Conservation (phyloP, 2,797 vertebrate species). For the Muscicapa striata region DNA sequence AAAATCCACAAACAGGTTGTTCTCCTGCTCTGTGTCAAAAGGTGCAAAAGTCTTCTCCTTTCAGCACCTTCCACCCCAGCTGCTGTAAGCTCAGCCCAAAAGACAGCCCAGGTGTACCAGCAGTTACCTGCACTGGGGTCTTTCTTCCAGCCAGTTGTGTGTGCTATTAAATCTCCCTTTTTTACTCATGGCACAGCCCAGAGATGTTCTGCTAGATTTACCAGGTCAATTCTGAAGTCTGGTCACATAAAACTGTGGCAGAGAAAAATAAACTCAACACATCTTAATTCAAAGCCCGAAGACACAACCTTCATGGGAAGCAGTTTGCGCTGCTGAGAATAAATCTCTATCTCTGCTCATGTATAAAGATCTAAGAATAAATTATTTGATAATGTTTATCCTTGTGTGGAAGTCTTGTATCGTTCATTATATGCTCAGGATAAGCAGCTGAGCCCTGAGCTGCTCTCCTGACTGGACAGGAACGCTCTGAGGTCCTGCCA, state of each 20-base stretch:
- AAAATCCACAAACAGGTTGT: not conserved
- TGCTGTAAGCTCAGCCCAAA: not conserved
- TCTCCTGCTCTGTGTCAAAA: not conserved
- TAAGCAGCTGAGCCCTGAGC: not conserved
- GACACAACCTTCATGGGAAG: not conserved
- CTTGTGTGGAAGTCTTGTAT: not conserved
- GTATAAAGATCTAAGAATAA: slow-evolving; percentile 16
- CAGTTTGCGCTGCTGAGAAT: not conserved
- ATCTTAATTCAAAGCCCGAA: slow-evolving; percentile 12
- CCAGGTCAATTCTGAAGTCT: not conserved
- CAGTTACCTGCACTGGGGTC: not conserved
- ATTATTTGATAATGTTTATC: slow-evolving; percentile 7
- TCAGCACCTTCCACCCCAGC: not conserved
- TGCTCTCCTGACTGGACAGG: not conserved
- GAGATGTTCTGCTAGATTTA: not conserved
- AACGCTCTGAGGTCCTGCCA: not conserved
- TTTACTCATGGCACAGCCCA: not conserved
- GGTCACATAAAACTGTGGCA: not conserved
- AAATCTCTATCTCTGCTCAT: not conserved
- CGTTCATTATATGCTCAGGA: not conserved
- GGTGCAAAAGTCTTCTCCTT: not conserved
- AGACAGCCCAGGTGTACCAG: not conserved
- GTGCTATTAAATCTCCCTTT: not conserved
- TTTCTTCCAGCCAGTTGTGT: not conserved
- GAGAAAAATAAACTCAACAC: slow-evolving; percentile 17